phyloP scores from a whole-genome alignment of 1,140 invertebrate genomes.

The Drosophila mayri region DNA sequence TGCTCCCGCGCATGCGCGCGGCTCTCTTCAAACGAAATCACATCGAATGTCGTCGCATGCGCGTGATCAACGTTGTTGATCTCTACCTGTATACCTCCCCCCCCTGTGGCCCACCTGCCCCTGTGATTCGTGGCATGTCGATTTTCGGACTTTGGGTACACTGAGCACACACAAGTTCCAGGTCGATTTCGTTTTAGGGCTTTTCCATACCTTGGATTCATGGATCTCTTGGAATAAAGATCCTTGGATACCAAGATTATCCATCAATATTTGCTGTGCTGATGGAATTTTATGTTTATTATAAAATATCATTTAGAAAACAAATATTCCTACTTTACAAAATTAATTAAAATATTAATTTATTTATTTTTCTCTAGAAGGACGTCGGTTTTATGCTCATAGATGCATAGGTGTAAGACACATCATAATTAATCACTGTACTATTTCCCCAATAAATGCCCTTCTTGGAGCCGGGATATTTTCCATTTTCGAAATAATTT shows the following conservation, averaged over 20 bases:
- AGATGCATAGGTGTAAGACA: too few relatives aligned
- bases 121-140: conserved; percentile 23
- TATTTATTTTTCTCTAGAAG: too few relatives aligned
- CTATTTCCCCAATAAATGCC: too few relatives aligned
- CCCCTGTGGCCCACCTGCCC: not conserved
- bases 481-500: too few relatives aligned
- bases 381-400: too few relatives aligned
- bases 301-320: not conserved
- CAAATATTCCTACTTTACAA: too few relatives aligned
- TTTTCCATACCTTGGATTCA: conserved; percentile 60
- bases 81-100: conserved; percentile 54
- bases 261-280: not conserved
- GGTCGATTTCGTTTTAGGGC: conserved; percentile 75
- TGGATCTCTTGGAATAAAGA: conserved; percentile 35
- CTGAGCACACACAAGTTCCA: conserved; percentile 25
- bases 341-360: too few relatives aligned
- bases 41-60: conserved; percentile 83
- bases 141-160: conserved; percentile 68
- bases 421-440: too few relatives aligned
- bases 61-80: conserved; percentile 83
- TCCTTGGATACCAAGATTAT: not conserved
- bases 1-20: conserved; percentile 81
- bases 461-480: too few relatives aligned
- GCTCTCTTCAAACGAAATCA: conserved; percentile 83
- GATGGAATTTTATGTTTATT: conserved; percentile 2